A percentile compares a stretch with the other conserved stretches of the same genome.
Evolutionary conservation across 92 coral and sea anemone genomes (phyloP).

Genomic region (Phenganax subtilis): DNA sequence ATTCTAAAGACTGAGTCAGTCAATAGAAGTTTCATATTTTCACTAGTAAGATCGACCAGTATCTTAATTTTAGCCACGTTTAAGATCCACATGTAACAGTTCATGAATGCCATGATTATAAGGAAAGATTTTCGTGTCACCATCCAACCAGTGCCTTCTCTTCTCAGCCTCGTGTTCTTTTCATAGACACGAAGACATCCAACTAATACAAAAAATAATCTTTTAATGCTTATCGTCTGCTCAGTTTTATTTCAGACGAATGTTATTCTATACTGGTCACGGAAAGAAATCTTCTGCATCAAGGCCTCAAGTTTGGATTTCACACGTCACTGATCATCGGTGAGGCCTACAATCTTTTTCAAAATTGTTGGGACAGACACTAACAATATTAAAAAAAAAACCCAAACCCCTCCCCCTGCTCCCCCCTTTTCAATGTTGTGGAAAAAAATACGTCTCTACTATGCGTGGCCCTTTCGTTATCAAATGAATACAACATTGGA

Average conservation of each 20-base stretch:
- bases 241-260: neutral
- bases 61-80: constrained; percentile 46
- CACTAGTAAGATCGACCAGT: constrained; percentile 43
- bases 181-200: constrained; percentile 54
- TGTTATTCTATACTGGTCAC: neutral
- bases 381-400: no score
- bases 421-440: no score
- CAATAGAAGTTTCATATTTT: constrained; percentile 47
- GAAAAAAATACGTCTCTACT: no score
- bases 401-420: no score
- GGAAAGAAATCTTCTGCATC: no score
- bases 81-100: constrained; percentile 54
- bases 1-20: constrained; percentile 44
- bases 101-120: constrained; percentile 53
- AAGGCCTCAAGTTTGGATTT: no score
- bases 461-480: no score
- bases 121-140: constrained; percentile 50
- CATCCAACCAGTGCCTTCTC: constrained; percentile 56
- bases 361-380: no score
- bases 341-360: no score
- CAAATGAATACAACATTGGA: no score
- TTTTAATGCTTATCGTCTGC: neutral
- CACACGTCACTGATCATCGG: no score
- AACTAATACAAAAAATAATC: constrained; percentile 25
- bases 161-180: constrained; percentile 41